Conservation (phyloP, 2,888 invertebrate species). For the Atrina japonica region DNA sequence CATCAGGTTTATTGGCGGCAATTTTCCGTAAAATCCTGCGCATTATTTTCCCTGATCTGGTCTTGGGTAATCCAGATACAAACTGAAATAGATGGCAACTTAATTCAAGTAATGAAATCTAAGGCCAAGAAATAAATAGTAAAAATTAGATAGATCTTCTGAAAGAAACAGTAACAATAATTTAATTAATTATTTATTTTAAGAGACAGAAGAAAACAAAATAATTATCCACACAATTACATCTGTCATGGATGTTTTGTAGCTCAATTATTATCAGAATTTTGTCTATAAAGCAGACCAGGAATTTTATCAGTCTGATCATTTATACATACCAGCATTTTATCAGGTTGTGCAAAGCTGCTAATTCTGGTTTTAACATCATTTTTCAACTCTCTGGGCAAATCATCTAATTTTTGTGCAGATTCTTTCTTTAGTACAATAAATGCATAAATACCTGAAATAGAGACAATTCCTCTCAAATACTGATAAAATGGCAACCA, state of each 20-base stretch:
- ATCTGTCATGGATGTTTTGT: too few relatives aligned
- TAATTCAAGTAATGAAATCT: too few relatives aligned
- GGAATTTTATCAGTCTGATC: too few relatives aligned
- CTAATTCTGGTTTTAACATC: slow-evolving; percentile 80
- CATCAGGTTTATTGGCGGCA: slow-evolving; percentile 77
- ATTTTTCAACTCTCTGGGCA: slow-evolving; percentile 73
- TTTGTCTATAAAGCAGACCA: too few relatives aligned
- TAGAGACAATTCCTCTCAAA: neutral
- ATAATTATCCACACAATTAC: too few relatives aligned
- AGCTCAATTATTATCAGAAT: too few relatives aligned
- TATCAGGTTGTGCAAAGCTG: slow-evolving; percentile 82
- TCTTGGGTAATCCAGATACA: slow-evolving; percentile 81
- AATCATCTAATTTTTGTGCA: slow-evolving; percentile 56
- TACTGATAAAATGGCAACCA: too few relatives aligned
- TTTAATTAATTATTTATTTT: too few relatives aligned
- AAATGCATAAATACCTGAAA: slow-evolving; percentile 81
- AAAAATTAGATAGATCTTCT: too few relatives aligned
- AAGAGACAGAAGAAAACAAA: too few relatives aligned
- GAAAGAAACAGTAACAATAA: too few relatives aligned
- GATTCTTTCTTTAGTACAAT: slow-evolving; percentile 75
- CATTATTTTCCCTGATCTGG: slow-evolving; percentile 83
- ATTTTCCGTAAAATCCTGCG: slow-evolving; percentile 82
- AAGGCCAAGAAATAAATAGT: too few relatives aligned
- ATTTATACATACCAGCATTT: slow-evolving; percentile 80
- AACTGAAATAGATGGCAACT: slow-evolving; percentile 66